Evolutionary conservation across 2,113 vertebrate genomes (phyloP).

Genomic region (Psettodes erumei): DNA sequence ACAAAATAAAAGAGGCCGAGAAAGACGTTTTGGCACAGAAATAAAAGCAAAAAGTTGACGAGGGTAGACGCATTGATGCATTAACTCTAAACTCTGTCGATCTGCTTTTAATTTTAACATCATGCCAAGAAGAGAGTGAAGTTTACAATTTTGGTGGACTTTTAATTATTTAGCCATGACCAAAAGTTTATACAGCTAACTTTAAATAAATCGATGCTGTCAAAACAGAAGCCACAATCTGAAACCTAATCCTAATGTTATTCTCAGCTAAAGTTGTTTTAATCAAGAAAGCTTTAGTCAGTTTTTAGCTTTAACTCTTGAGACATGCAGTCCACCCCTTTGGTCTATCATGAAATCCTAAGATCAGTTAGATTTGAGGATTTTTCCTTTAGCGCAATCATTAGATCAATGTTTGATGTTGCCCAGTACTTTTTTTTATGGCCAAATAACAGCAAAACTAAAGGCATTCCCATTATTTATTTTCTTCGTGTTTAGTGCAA

Average conservation of each 20-base stretch:
- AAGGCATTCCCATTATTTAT: not conserved
- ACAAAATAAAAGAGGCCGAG: conserved; percentile 28
- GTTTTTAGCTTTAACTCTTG: no score
- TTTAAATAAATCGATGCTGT: conserved; percentile 32
- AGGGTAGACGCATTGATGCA: conserved; percentile 15
- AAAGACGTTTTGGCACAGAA: conserved; percentile 35
- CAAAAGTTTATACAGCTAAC: conserved; percentile 18
- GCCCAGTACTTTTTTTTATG: not conserved
- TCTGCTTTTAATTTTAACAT: conserved; percentile 48
- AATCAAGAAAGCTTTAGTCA: not conserved
- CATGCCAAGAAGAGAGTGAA: conserved; percentile 17
- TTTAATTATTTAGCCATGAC: conserved; percentile 30
- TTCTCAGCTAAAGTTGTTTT: conserved; percentile 15
- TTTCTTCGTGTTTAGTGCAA: not conserved
- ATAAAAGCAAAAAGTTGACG: conserved; percentile 38
- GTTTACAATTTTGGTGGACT: conserved; percentile 21
- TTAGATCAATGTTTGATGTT: not conserved
- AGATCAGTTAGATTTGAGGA: not conserved
- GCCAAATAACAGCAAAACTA: not conserved
- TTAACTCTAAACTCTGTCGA: conserved; percentile 41
- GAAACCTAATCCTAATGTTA: conserved; percentile 11
- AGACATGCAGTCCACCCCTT: not conserved
- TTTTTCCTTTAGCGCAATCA: not conserved
- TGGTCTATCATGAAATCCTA: not conserved
- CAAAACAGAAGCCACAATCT: conserved; percentile 21